A percentile compares a stretch with the other conserved stretches of the same genome.
These are phyloP conservation scores for Eurosta solidaginis DNA, from an alignment of 1,140 invertebrate genomes.

Conservation along the genomic window DNA sequence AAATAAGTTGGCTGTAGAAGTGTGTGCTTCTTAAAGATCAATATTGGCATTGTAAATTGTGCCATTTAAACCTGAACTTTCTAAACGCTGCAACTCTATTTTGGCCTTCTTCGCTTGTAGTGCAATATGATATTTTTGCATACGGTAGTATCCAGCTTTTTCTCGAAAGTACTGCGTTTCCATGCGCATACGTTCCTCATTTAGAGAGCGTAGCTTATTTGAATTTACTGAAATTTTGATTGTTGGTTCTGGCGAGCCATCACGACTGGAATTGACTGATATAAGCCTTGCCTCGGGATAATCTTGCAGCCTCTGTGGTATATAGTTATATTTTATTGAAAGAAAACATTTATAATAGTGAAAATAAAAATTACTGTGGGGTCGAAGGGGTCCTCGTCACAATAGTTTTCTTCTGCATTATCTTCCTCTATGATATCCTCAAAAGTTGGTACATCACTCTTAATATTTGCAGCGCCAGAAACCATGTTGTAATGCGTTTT, in stretches of 20 bases:
- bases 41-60: slow-evolving; percentile 6
- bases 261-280: slow-evolving; percentile 33
- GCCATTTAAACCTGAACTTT: not conserved
- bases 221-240: not conserved
- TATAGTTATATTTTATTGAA: not conserved
- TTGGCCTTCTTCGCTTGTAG: slow-evolving; percentile 45
- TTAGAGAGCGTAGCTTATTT: slow-evolving; percentile 36
- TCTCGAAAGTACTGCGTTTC: slow-evolving; percentile 46
- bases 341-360: not conserved
- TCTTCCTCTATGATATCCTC: slow-evolving; percentile 37
- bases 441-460: slow-evolving; percentile 34
- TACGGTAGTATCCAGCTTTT: slow-evolving; percentile 46
- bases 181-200: slow-evolving; percentile 45
- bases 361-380: slow-evolving; percentile 25
- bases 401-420: slow-evolving; percentile 13
- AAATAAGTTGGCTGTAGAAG: not conserved
- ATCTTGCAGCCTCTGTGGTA: slow-evolving; percentile 17
- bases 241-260: slow-evolving; percentile 3
- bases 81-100: slow-evolving; percentile 37
- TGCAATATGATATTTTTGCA: slow-evolving; percentile 49
- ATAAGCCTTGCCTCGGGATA: slow-evolving; percentile 24
- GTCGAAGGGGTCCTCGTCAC: slow-evolving; percentile 34
- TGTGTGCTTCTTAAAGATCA: slow-evolving; percentile 21
- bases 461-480: slow-evolving; percentile 26
- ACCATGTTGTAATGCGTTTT: slow-evolving; percentile 2